Percentiles rank a stretch among this genome's conserved stretches.
These are phyloP conservation scores for Hydra vulgaris DNA, from an alignment of 30 jellyfish, hydroid and myxozoan species.

Conservation along the genomic window DNA sequence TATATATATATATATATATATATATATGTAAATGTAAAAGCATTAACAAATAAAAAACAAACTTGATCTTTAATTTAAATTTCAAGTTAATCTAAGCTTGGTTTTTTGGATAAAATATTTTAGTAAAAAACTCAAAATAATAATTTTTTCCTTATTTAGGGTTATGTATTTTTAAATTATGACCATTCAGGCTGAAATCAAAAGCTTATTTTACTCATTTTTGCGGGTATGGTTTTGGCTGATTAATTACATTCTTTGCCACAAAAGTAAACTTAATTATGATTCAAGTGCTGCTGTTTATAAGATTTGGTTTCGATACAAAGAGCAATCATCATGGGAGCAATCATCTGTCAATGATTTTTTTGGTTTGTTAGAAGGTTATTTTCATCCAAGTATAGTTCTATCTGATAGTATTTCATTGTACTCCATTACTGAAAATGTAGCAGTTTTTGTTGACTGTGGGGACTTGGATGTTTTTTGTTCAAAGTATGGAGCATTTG, in stretches of 20 bases:
- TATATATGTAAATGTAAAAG: too few species aligned
- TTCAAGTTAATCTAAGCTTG: too few species aligned
- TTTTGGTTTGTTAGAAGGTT: not conserved
- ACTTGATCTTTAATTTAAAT: too few species aligned
- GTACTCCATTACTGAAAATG: conserved; percentile 8
- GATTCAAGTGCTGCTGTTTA: conserved; percentile 17
- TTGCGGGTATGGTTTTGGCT: not conserved
- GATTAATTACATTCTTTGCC: not conserved
- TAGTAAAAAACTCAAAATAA: too few species aligned
- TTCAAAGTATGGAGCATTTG: conserved; percentile 16
- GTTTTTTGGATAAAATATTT: too few species aligned
- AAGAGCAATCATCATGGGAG: not conserved
- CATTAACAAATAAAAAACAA: too few species aligned
- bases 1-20: too few species aligned
- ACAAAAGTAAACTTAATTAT: not conserved
- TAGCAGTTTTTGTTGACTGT: conserved; percentile 27
- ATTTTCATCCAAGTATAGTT: conserved; percentile 15
- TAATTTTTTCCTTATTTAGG: too few species aligned
- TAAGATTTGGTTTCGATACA: conserved; percentile 16
- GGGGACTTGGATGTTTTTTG: conserved; percentile 13
- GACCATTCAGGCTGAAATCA: not conserved
- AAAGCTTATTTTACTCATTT: not conserved
- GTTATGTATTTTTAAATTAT: too few species aligned
- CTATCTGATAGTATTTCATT: conserved; percentile 8
- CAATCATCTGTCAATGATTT: not conserved